A percentile compares a stretch with the other conserved stretches of the same genome.
These are phyloP conservation scores for Craseonycteris thonglongyai DNA, from an alignment of 2,113 vertebrate species.

Conservation along the genomic window DNA sequence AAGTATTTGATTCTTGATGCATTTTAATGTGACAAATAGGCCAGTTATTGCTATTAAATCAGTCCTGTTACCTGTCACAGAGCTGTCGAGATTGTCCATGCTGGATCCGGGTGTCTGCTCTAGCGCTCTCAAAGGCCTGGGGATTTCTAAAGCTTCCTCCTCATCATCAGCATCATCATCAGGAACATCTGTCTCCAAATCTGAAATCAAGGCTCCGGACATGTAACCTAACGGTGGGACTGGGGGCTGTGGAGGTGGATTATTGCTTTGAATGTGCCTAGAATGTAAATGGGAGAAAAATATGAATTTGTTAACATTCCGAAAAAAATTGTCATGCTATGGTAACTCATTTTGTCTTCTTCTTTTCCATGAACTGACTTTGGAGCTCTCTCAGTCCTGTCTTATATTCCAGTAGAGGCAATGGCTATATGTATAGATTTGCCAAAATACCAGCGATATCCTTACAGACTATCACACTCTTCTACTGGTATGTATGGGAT, in stretches of 20 bases:
- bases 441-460: neutral
- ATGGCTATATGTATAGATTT: neutral
- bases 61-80: conserved; percentile 89
- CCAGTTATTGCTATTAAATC: conserved; percentile 44
- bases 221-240: conserved; percentile 95
- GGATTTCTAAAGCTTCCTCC: conserved; percentile 93
- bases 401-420: neutral
- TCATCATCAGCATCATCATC: conserved; percentile 93
- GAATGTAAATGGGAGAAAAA: conserved; percentile 35
- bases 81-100: conserved; percentile 99
- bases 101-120: conserved; percentile 97
- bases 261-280: conserved; percentile 96
- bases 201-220: conserved; percentile 96
- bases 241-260: conserved; percentile 93
- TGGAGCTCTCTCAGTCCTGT: neutral
- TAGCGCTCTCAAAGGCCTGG: conserved; percentile 88
- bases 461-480: neutral
- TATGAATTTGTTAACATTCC: neutral
- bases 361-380: neutral
- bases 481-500: neutral
- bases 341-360: neutral
- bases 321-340: neutral
- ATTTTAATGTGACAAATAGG: conserved; percentile 63
- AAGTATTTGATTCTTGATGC: conserved; percentile 52
- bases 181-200: conserved; percentile 95